Percentiles rank a stretch among this genome's conserved stretches.
Evolutionary conservation across 2,113 vertebrate species (phyloP).

Genomic region (Pimephales promelas): DNA sequence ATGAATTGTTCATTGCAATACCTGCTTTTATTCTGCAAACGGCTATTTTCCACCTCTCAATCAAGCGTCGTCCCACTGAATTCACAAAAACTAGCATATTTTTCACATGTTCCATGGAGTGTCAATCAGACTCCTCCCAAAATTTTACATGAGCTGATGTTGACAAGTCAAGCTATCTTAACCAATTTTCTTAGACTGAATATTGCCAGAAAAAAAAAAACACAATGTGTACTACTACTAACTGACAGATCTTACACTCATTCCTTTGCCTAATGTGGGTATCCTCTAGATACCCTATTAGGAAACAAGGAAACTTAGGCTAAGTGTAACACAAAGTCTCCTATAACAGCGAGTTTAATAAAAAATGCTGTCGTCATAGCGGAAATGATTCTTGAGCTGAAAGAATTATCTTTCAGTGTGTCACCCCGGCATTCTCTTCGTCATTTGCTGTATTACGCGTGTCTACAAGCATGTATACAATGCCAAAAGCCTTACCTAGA

Average conservation of each 20-base stretch:
- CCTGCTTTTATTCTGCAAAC: conserved; percentile 41
- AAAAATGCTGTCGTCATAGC: background rate
- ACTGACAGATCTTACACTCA: background rate
- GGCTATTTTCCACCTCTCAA: conserved; percentile 48
- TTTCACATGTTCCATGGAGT: background rate
- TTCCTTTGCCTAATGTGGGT: background rate
- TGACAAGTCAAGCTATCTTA: conserved; percentile 25
- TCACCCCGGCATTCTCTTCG: background rate
- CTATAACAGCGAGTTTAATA: background rate
- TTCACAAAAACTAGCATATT: conserved; percentile 3
- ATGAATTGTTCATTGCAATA: conserved; percentile 27
- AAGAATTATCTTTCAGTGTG: background rate
- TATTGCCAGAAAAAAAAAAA: background rate
- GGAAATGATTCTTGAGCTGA: background rate
- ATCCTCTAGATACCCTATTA: conserved; percentile 12
- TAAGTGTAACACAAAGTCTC: conserved; percentile 22
- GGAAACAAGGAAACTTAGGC: background rate
- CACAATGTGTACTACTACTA: background rate
- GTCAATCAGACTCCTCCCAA: conserved; percentile 18
- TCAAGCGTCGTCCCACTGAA: conserved; percentile 27
- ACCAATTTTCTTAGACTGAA: background rate
- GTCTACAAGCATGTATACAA: background rate
- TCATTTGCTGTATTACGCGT: background rate
- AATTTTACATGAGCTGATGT: background rate
- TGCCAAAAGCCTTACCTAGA: background rate